Evolutionary conservation across 2,888 invertebrate species (phyloP).

Genomic region (Nematopogon swammerdamellus): DNA sequence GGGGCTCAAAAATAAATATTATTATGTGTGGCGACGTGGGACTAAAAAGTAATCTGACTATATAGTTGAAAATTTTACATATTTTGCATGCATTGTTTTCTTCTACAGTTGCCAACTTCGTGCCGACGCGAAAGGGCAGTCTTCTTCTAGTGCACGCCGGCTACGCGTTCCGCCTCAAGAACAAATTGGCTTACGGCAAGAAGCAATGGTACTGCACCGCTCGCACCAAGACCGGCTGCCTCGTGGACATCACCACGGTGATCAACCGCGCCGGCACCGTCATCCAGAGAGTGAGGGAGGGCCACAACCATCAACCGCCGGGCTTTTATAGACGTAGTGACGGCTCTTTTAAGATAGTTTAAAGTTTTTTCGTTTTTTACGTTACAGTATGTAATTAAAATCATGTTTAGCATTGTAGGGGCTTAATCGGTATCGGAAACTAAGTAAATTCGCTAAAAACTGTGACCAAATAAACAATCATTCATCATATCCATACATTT

Average conservation of each 20-base stretch:
- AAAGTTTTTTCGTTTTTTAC: too few species aligned
- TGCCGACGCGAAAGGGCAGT: conserved; percentile 41
- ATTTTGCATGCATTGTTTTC: too few species aligned
- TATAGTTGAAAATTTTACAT: too few species aligned
- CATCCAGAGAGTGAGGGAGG: conserved; percentile 32
- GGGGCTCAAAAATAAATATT: too few species aligned
- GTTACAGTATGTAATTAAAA: too few species aligned
- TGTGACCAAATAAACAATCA: too few species aligned
- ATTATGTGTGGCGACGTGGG: too few species aligned
- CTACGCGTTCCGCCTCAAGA: conserved; percentile 39
- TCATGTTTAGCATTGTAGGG: too few species aligned
- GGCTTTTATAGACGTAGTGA: conserved; percentile 36
- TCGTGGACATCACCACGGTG: conserved; percentile 37
- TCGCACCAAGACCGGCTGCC: conserved; percentile 36
- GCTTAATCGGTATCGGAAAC: too few species aligned
- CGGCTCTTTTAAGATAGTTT: conserved; percentile 40
- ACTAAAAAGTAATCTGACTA: too few species aligned
- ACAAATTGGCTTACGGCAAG: conserved; percentile 42
- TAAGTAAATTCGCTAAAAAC: too few species aligned
- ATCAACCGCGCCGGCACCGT: conserved; percentile 24
- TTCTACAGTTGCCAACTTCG: conserved; percentile 40
- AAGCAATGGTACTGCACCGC: conserved; percentile 48
- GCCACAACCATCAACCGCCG: conserved; percentile 37
- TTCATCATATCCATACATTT: too few species aligned
- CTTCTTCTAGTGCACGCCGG: conserved; percentile 35